Evolutionary conservation across 2,113 vertebrate genomes (phyloP).

Genomic region (Acrocephalus arundinaceus): DNA sequence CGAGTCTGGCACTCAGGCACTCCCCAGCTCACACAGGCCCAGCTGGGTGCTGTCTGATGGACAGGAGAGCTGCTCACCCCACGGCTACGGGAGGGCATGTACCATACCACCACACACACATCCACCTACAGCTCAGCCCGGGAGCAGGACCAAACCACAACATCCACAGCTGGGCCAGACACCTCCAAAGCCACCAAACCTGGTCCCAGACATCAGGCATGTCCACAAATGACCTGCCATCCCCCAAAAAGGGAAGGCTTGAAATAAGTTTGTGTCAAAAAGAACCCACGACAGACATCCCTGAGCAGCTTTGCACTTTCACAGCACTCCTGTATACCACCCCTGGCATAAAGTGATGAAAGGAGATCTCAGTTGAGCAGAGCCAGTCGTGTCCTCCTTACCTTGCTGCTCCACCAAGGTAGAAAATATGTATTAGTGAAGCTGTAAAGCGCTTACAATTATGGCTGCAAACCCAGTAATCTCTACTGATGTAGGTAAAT

Average conservation of each 20-base stretch:
- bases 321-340: not conserved
- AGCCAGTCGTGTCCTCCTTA: not conserved
- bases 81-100: fast-evolving
- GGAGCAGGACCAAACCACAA: not conserved
- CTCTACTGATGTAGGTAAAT: slow-evolving; percentile 17
- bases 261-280: not conserved
- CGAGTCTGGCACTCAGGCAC: not conserved
- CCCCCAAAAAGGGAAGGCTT: not conserved
- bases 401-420: not conserved
- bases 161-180: not conserved
- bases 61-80: not conserved
- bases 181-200: not conserved
- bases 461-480: not conserved
- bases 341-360: not conserved
- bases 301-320: not conserved
- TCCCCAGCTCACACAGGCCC: not conserved
- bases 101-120: not conserved
- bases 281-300: not conserved
- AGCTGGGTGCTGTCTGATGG: not conserved
- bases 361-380: not conserved
- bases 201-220: not conserved
- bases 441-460: not conserved
- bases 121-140: not conserved
- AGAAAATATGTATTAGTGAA: not conserved
- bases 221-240: not conserved